These are phyloP conservation scores for Meriones psammophilus DNA, from an alignment of 2,797 vertebrate species.

Conservation along the genomic window DNA sequence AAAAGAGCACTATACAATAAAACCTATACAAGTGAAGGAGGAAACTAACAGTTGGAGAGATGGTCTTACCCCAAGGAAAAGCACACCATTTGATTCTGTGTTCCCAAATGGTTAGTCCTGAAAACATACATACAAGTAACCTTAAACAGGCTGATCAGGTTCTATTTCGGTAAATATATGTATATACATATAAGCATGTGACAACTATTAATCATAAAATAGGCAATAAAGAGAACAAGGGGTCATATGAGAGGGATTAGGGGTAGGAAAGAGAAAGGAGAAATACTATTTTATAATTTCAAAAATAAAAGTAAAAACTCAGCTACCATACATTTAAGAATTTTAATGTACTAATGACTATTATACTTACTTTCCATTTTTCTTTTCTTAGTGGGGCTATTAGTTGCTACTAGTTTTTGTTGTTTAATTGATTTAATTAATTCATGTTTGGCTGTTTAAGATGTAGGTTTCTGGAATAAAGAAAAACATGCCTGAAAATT, in stretches of 20 bases:
- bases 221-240: background rate
- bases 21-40: background rate
- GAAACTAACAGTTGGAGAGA: background rate
- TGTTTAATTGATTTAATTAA: background rate
- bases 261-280: background rate
- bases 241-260: background rate
- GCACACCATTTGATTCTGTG: background rate
- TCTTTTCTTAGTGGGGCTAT: background rate
- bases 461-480: background rate
- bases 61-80: background rate
- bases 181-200: background rate
- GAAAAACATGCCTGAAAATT: background rate
- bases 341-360: background rate
- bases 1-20: background rate
- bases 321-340: background rate
- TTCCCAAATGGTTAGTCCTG: background rate
- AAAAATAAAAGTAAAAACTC: background rate
- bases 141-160: background rate
- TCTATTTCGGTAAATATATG: background rate
- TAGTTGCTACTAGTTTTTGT: background rate
- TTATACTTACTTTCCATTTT: background rate
- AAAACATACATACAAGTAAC: background rate
- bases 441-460: background rate
- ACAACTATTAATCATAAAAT: background rate
- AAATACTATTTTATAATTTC: background rate